Base-by-base conservation (phyloP, 2,113 vertebrate species). In the Heterocephalus glaber region DNA sequence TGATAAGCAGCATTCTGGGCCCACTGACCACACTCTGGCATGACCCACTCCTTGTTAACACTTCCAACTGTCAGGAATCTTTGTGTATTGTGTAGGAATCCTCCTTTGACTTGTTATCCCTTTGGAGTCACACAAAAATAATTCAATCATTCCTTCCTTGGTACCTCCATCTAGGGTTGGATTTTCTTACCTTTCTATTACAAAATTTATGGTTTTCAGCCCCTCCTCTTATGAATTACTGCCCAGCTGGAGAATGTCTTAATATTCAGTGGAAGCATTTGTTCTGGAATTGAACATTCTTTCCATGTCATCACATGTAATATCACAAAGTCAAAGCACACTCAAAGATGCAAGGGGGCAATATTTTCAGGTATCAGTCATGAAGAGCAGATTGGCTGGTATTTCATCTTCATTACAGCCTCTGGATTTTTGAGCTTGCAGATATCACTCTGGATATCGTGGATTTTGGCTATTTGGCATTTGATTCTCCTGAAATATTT, bases 401-500 rank as follows among this genome's bases (percentile, higher is more conserved):
- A 82, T 56, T 81, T 61, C 70, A 28, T 41, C 41, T 41, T 81
- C 41, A 22, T 22, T 70, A 9, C 5, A 65, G 41, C 26, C 33
- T 83, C 33, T 49, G 0, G 0, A 52, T 61, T 92, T 84, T 79
- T 86, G 47, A 97, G 54, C 22, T 87, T 58, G 14, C 30, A 52
- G 47, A 47, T 72, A 84, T 54, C 65, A 56, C 54, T 56, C 19
- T 86, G 49, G 28, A 38, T 35, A 54, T 87, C 52, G 87, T 85
- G 63, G 6, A 60, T 30, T 94, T 90, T 26, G 54, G 24, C 44
- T 84, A 49, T 10, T 93, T 89, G 35, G 24, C 63, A 96, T 93
- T 89, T 91, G 63, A 87, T 63, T 93, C 66, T 83, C 41, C 79
- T 84, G 30, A 96, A 93, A 97, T 77, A 47, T 63, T 22, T 91